Evolutionary conservation across 1,140 invertebrate genomes (phyloP).

Genomic region (Drusus annulatus): DNA sequence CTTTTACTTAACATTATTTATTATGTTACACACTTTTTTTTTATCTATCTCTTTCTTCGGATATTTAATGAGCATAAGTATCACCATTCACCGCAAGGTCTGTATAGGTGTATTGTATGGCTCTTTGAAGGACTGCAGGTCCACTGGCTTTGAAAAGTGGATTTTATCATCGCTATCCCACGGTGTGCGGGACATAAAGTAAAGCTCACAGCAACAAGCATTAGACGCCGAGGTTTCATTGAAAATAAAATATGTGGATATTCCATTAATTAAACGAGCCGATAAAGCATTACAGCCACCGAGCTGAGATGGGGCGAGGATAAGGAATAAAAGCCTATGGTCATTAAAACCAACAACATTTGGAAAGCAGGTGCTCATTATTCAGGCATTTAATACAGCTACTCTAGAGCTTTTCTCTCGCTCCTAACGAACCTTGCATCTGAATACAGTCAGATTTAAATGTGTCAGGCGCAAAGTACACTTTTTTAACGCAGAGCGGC

Average conservation of each 20-base stretch:
- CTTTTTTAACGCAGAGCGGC: no score
- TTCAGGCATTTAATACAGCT: constrained; percentile 3
- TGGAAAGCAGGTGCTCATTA: constrained; percentile 27
- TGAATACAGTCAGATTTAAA: no score
- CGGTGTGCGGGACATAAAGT: not conserved
- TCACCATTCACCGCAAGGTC: not conserved
- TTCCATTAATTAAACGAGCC: constrained; percentile 28
- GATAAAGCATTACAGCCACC: not conserved
- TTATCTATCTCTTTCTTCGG: no score
- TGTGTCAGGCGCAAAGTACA: no score
- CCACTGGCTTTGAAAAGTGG: constrained; percentile 14
- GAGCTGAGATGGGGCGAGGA: constrained; percentile 5
- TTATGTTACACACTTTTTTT: no score
- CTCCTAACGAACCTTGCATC: not conserved
- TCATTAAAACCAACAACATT: constrained; percentile 7
- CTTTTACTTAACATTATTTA: no score
- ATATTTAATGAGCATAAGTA: not conserved
- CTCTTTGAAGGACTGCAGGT: not conserved
- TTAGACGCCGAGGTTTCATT: constrained; percentile 14
- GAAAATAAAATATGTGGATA: constrained; percentile 22
- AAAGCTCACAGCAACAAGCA: not conserved
- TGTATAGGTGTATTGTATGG: no score
- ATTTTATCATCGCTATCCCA: not conserved
- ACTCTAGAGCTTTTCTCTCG: not conserved
- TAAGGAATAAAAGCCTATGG: constrained; percentile 21